phyloP scores from a whole-genome alignment of 1,140 invertebrate species.

The Drosophila virilis region DNA sequence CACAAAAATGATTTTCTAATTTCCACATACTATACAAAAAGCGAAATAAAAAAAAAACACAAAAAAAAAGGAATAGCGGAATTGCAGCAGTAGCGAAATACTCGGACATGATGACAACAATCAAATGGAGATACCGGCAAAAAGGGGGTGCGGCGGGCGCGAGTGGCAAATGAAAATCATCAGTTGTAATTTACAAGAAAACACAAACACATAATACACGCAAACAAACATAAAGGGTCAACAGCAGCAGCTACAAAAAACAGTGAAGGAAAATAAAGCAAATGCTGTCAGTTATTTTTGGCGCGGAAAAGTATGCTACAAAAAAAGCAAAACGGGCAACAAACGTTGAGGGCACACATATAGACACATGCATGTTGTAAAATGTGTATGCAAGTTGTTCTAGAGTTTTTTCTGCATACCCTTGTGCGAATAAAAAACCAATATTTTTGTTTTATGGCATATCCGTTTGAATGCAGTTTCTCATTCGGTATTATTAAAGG shows the following conservation, averaged over 20 bases:
- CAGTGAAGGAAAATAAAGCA: slow-evolving; percentile 6
- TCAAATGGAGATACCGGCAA: slow-evolving; percentile 16
- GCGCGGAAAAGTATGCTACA: slow-evolving; percentile 42
- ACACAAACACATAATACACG: slow-evolving; percentile 13
- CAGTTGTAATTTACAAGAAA: slow-evolving; percentile 65
- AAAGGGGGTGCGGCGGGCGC: neutral
- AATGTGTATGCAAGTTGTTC: slow-evolving; percentile 37
- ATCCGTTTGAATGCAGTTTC: neutral
- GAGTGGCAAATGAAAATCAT: slow-evolving; percentile 51
- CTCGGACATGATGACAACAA: slow-evolving; percentile 25
- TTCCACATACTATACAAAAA: slow-evolving; percentile 58
- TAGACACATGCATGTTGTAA: slow-evolving; percentile 18
- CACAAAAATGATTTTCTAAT: slow-evolving; percentile 77
- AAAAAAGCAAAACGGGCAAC: slow-evolving; percentile 8
- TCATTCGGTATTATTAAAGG: too few species aligned
- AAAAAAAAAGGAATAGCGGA: neutral
- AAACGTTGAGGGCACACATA: slow-evolving; percentile 5
- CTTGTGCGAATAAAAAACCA: neutral
- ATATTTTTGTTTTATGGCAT: neutral
- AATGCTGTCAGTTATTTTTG: slow-evolving; percentile 35
- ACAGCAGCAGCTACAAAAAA: neutral
- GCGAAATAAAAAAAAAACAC: slow-evolving; percentile 44
- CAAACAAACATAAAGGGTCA: slow-evolving; percentile 13
- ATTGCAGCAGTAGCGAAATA: slow-evolving; percentile 18
- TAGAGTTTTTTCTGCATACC: slow-evolving; percentile 2